Base-by-base conservation (phyloP, 2,888 invertebrate genomes). In the Leptopilina myrica region DNA sequence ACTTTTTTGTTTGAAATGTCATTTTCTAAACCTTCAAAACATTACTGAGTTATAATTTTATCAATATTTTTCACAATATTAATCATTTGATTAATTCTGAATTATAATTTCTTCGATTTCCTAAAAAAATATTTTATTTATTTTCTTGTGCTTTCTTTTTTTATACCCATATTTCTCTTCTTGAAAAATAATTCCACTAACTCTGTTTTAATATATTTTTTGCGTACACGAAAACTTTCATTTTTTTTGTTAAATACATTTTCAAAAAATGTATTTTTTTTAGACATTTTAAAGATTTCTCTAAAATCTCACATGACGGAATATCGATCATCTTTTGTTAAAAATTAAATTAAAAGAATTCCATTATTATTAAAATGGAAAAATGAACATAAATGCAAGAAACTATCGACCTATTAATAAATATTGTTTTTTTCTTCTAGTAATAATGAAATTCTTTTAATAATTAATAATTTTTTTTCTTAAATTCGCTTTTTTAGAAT, bases 41-140 rank as follows among this genome's bases (percentile, higher is more conserved):
- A 33, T 33, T 33, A 33, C 33, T 33, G 33, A 33, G 33, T 33
- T 33, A 33, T 33, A 33, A 33, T 49, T 8, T 12, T 49, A 12
- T 49, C 11, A 49, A 43, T 43, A 43, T 43, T 64, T 64, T 79
- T 87, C 84, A 76, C 79, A 89, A 88, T 43, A 43, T 43, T 43
- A 66, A 43, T 43, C n/a, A 66, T 66, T 66, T n/a, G 43, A 66
- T 66, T 8, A 43, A 33, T 15, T 33, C 43, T 66, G 40, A 15
- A 66, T 12, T 43, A 66, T 15, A 43, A 49, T 49, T 11, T 69
- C 14, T 46, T 11, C 49, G 53, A 69, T 69, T 49, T 69, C 26
- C 26, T 69, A 33, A 69, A 69, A 69, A 69, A 49, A 69, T 69
- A 69, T 69, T 62, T 62, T 2, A 15, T 62, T 62, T 62, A 15